These are phyloP conservation scores for Rhinolophus sinicus DNA, from an alignment of 2,113 vertebrate species.

Conservation along the genomic window DNA sequence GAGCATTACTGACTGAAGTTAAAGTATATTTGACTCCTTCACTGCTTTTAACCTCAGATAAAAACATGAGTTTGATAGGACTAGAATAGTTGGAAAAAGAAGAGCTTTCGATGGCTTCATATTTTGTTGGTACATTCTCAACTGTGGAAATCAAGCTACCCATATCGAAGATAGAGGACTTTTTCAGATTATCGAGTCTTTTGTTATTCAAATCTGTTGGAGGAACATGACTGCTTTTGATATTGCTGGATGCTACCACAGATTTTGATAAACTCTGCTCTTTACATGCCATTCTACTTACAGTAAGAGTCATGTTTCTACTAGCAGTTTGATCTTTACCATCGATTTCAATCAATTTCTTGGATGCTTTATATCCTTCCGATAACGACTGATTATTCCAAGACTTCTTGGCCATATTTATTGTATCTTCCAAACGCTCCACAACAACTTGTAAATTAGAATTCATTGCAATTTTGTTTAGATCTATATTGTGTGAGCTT, in stretches of 20 bases:
- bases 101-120: constrained; percentile 60
- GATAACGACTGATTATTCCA: constrained; percentile 71
- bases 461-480: constrained; percentile 85
- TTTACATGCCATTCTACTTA: constrained; percentile 66
- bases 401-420: constrained; percentile 80
- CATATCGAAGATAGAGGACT: constrained; percentile 73
- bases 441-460: constrained; percentile 87
- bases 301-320: constrained; percentile 67
- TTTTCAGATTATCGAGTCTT: constrained; percentile 69
- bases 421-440: constrained; percentile 87
- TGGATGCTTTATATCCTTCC: constrained; percentile 79
- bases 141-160: constrained; percentile 55
- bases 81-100: constrained; percentile 89
- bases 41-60: constrained; percentile 90
- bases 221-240: constrained; percentile 68
- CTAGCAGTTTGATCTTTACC: constrained; percentile 67
- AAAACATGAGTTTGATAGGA: constrained; percentile 98
- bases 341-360: constrained; percentile 77
- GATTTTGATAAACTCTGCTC: constrained; percentile 78
- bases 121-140: constrained; percentile 55
- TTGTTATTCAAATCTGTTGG: constrained; percentile 60
- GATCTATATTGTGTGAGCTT: constrained; percentile 75
- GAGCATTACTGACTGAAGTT: constrained; percentile 87
- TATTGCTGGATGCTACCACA: constrained; percentile 57
- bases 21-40: constrained; percentile 94